A percentile compares a stretch with the other conserved stretches of the same genome.
Evolutionary conservation across 1,140 invertebrate species (phyloP).

Genomic region (Bilobella aurantiaca): DNA sequence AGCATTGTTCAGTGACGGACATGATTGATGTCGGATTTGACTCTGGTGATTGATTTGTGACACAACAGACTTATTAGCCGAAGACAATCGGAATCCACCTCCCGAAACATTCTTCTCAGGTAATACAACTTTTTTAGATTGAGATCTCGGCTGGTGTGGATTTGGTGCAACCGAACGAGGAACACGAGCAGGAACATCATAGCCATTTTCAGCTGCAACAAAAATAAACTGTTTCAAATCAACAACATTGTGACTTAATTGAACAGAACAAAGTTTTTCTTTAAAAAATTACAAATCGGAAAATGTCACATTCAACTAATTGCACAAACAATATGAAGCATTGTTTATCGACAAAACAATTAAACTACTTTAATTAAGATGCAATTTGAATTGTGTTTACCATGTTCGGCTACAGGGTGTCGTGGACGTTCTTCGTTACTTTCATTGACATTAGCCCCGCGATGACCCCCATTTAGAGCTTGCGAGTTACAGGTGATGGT

Average conservation of each 20-base stretch:
- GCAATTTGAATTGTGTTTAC: no score
- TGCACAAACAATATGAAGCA: no score
- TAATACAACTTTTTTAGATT: background rate
- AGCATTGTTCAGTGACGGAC: constrained; percentile 24
- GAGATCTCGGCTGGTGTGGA: background rate
- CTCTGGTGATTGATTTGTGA: constrained; percentile 15
- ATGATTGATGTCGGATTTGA: constrained; percentile 33
- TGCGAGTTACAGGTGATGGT: background rate
- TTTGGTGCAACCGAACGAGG: background rate
- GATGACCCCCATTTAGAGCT: background rate
- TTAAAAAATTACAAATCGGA: no score
- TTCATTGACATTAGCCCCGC: background rate
- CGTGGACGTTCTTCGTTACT: background rate
- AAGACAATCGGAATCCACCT: background rate
- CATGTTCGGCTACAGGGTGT: background rate
- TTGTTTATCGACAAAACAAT: no score
- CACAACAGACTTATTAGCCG: constrained; percentile 10
- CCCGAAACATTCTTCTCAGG: background rate
- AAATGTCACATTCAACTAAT: no score
- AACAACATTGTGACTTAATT: no score
- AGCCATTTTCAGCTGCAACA: constrained; percentile 26
- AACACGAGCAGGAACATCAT: constrained; percentile 22
- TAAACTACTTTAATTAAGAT: no score
- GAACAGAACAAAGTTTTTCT: no score
- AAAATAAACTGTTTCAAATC: background rate